Evolutionary conservation across 2,888 invertebrate species (phyloP), one percentile per base, ranked within the genome.

Genomic region (Tenthredo amoena): DNA sequence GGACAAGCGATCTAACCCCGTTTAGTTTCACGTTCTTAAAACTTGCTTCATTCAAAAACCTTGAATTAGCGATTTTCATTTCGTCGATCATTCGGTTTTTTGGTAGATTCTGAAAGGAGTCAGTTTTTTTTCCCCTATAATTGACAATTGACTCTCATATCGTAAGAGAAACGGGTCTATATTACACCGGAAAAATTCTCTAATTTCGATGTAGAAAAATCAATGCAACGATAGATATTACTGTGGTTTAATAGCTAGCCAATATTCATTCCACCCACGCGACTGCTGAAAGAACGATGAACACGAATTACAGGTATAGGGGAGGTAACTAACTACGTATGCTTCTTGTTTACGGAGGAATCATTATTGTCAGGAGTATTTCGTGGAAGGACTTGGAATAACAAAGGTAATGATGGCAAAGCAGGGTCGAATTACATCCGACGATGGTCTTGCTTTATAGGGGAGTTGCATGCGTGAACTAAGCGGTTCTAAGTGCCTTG

Each of bases 321-420:
- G 34, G 7, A 18, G 71, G 12, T 71, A 71, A 37, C 31, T 71
- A n/a, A 26, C 12, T 62, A 62, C 21, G 62, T 62, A 2, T 5
- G 62, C 62, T 12, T 62, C 21, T 62, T 3, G 21, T 58, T 58
- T 21, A 12, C 12, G 43, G 21, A 40, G 21, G 21, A 43, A 18
- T 18, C 18, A 77, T 77, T 31, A 26, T 50, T 77, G 50, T 6
- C 1, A 18, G 34, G 18, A 31, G 55, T 31, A 77, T 77, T 77
- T 77, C 55, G 50, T n/a, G n/a, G 31, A 77, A 77, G 77, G 77
- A 55, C 55, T 77, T 18, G 31, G n/a, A 50, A 77, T 34, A 31
- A 31, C 31, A 31, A 34, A 55, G 50, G n/a, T 34, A 55, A 55
- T 10, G 55, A 55, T 55, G 50, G 34, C 55, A n/a, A 9, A 34